phyloP scores from a whole-genome alignment of 2,888 invertebrate genomes.

The Orgyia antiqua region DNA sequence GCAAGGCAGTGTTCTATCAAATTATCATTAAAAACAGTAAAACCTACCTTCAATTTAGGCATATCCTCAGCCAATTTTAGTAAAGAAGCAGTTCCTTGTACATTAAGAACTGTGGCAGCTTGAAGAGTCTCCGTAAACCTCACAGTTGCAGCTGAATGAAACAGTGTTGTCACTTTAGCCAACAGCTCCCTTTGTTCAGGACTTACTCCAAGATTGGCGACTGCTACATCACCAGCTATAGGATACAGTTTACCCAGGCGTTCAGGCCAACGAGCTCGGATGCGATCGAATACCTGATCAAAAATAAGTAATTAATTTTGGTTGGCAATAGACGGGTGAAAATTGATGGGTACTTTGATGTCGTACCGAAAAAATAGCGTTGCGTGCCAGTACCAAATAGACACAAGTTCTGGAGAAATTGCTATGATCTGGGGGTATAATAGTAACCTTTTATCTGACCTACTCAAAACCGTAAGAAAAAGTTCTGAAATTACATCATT shows the following conservation, averaged over 20 bases:
- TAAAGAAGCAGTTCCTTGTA: constrained; percentile 91
- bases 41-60: constrained; percentile 81
- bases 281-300: constrained; percentile 82
- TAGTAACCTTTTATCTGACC: too few species aligned
- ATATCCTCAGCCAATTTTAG: constrained; percentile 90
- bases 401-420: too few species aligned
- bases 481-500: too few species aligned
- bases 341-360: too few species aligned
- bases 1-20: too few species aligned
- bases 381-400: too few species aligned
- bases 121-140: constrained; percentile 95
- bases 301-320: too few species aligned
- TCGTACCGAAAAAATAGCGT: too few species aligned
- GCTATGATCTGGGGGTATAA: too few species aligned
- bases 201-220: constrained; percentile 83
- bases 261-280: constrained; percentile 80
- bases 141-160: constrained; percentile 98
- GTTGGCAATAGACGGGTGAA: too few species aligned
- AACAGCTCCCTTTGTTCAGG: constrained; percentile 80
- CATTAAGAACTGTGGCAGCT: constrained; percentile 92
- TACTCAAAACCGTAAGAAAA: too few species aligned
- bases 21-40: too few species aligned
- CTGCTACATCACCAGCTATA: constrained; percentile 86
- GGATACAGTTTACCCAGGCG: constrained; percentile 82
- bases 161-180: constrained; percentile 88